Base-by-base conservation (phyloP, 1,140 invertebrate species). In the Drosophila bifasciata region DNA sequence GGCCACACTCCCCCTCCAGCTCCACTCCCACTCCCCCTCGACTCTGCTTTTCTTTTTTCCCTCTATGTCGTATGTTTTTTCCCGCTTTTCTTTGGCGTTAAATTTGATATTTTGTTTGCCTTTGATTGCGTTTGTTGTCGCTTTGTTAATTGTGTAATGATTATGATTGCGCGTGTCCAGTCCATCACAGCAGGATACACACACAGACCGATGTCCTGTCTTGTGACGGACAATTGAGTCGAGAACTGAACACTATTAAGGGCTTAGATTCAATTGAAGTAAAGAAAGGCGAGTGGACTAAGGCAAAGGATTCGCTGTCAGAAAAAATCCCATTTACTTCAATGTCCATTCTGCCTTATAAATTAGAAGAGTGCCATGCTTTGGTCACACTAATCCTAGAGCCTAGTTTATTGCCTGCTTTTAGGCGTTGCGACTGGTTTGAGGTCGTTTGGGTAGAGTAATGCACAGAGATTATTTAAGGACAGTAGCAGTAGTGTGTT, bases 141-240 rank as follows among this genome's bases (percentile, higher is more conserved):
- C 43, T 46, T 40, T 36, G 41, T 25, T 63, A 58, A 62, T 74
- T 79, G 68, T 79, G 76, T 79, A 79, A 79, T 79, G 74, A 79
- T 79, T 79, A 79, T 79, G 52, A 79, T 59, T 59, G 60, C 74
- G 74, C 73, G 64, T 77, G 74, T 63, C 49, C 44, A 36, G 32
- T 3, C 41, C 21, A 36, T 39, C 41, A 19, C 64, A 61, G 51
- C 49, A 64, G 64, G 64, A 59, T 36, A 61, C 40, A 17, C 57
- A 62, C 23, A 25, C 23, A 25, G 25, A 1, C 3, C 19, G 19
- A 21, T 32, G 60, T 58, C 9, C 17, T 17, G 17, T 32, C 53
- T 60, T 49, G 45, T 45, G 44, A 28, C 39, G 9, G 19, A 45
- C 55, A 71, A 53, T 39, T 46, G 36, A 51, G 23, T 45, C 39